Evolutionary conservation across 2,113 vertebrate species (phyloP).

Genomic region (Synodontis membranacea): DNA sequence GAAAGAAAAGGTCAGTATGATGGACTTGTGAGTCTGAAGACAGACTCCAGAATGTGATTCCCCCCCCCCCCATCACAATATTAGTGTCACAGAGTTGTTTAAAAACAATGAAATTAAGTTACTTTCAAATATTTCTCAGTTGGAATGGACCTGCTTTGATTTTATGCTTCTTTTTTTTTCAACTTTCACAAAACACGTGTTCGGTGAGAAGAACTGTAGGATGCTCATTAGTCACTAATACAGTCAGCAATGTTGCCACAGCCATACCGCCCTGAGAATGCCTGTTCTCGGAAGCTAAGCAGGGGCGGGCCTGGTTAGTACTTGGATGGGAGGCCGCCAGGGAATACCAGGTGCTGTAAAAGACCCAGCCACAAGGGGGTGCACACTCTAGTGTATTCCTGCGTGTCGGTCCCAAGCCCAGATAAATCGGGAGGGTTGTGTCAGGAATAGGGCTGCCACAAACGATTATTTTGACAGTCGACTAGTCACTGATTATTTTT

Average conservation of each 20-base stretch:
- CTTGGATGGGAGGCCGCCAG: no score
- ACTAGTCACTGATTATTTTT: no score
- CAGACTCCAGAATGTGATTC: conserved; percentile 29
- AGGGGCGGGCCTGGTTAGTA: no score
- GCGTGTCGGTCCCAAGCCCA: no score
- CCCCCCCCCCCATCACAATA: background rate
- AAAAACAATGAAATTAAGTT: background rate
- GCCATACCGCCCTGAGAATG: no score
- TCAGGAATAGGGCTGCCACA: no score
- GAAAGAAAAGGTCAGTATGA: conserved; percentile 28
- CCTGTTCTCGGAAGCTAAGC: no score
- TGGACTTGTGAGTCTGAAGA: conserved; percentile 25
- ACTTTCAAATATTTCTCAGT: background rate
- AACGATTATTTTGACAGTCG: no score
- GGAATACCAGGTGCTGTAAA: no score
- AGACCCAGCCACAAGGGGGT: no score
- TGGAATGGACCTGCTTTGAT: background rate
- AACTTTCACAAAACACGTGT: background rate
- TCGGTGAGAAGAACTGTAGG: background rate
- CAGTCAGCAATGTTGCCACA: background rate
- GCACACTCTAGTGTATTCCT: no score
- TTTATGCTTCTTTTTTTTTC: background rate
- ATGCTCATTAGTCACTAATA: background rate
- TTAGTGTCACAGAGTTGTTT: background rate
- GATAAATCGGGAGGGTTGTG: no score